phyloP scores from a whole-genome alignment of 2,888 invertebrate species.

The Anthophora plumipes region DNA sequence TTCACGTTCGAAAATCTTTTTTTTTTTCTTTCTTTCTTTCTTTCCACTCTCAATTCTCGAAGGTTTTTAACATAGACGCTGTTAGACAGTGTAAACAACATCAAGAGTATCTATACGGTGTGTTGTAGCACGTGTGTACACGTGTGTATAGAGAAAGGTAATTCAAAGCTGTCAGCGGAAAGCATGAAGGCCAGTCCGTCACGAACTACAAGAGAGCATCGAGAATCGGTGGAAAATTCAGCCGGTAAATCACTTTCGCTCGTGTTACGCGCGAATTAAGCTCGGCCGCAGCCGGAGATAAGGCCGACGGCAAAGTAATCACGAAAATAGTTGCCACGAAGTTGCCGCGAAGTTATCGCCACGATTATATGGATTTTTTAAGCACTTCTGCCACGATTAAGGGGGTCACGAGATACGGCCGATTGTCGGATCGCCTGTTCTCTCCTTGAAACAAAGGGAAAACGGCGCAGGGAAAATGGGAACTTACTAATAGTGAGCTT shows the following conservation, averaged over 20 bases:
- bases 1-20: neutral
- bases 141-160: slow-evolving; percentile 1
- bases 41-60: neutral
- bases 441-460: neutral
- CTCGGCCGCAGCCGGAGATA: slow-evolving; percentile 34
- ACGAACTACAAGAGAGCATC: slow-evolving; percentile 55
- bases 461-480: neutral
- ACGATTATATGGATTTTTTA: slow-evolving; percentile 49
- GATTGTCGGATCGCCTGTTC: slow-evolving; percentile 7
- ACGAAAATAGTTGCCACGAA: slow-evolving; percentile 47
- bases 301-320: slow-evolving; percentile 45
- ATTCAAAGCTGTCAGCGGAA: slow-evolving; percentile 35
- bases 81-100: slow-evolving; percentile 25
- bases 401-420: slow-evolving; percentile 8
- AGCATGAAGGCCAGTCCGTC: slow-evolving; percentile 28
- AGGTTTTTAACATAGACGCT: neutral
- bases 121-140: slow-evolving; percentile 18
- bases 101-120: slow-evolving; percentile 19
- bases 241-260: slow-evolving; percentile 59
- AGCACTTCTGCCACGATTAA: slow-evolving; percentile 33
- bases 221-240: slow-evolving; percentile 60
- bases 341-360: slow-evolving; percentile 39
- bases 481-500: neutral
- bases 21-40: neutral
- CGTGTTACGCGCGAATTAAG: slow-evolving; percentile 56